Conservation (phyloP, 1,140 invertebrate genomes). For the Tetramorium simillimum region DNA sequence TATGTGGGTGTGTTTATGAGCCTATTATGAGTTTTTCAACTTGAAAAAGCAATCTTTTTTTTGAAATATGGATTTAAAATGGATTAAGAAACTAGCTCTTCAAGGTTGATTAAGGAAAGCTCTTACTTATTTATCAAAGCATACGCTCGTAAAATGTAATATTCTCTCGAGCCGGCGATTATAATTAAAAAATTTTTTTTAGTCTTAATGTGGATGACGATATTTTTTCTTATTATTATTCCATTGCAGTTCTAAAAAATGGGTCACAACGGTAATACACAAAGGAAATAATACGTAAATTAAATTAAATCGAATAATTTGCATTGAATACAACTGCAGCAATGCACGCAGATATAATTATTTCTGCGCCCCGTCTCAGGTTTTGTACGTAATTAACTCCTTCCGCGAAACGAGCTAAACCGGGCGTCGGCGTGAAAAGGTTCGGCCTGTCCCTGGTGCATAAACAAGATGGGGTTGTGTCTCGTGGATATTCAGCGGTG, state of each 20-base stretch:
- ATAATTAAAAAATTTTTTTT: not conserved
- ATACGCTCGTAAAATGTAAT: not conserved
- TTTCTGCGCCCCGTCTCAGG: conserved; percentile 1
- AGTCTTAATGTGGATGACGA: not conserved
- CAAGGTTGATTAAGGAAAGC: not conserved
- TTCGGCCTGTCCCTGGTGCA: conserved; percentile 31
- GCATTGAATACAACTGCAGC: conserved; percentile 31
- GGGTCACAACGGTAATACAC: not conserved
- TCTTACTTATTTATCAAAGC: not conserved
- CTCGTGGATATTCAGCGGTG: conserved; percentile 38
- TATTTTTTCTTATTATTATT: conserved; percentile 14
- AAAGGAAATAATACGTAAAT: not conserved
- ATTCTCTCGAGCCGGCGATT: not conserved
- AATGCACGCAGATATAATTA: conserved; percentile 32
- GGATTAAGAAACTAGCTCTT: not conserved
- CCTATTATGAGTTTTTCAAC: not conserved
- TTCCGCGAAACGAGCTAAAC: conserved; percentile 35
- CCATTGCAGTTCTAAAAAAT: not conserved
- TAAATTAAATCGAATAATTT: conserved; percentile 42
- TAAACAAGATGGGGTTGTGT: conserved; percentile 46
- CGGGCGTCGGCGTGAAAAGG: conserved; percentile 26
- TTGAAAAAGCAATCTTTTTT: not conserved
- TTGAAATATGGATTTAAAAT: conserved; percentile 6
- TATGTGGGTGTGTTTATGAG: not conserved
- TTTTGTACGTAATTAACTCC: conserved; percentile 51